Base-by-base conservation (phyloP, 1,140 invertebrate genomes). In the Drosophila nikananu region DNA sequence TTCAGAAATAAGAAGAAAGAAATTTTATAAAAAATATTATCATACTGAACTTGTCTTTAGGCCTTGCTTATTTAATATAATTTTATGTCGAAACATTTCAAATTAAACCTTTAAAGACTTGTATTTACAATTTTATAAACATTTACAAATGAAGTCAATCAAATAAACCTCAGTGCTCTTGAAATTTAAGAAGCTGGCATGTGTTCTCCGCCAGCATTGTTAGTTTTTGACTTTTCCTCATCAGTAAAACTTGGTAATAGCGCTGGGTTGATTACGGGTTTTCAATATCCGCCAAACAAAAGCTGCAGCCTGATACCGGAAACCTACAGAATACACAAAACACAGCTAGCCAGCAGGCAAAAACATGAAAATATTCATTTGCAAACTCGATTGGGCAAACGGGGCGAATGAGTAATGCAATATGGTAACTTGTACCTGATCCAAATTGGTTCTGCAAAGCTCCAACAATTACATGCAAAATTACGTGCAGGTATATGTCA, bases 381-480 rank as follows among this genome's bases (percentile, higher is more conserved):
- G 27, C 35, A 9, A 51, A 52, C 25, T 55, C 12, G 12, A 44
- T 59, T n/a, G 35, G 48, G 42, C n/a, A 30, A 68, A 77, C n/a
- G 7, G 44, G 63, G 30, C 46, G 49, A 12, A 73, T 42, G 35
- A 51, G 66, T 72, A 66, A 60, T 79, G 70, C 57, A 70, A 83
- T 77, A 63, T 46, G 27, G 46, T 58, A 32, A 39, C 25, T 46
- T 23, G 41, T 63, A 74, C 30, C 59, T 71, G 41, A 17, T 35
- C 30, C 35, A 62, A 51, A 23, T 44, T 52, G 30, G 32, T 39
- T 57, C 44, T 46, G n/a, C 23, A 13, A 48, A 60, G 32, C 42
- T 35, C n/a, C 37, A 62, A 65, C 74, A 83, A 89, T 83, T 83
- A 73, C 62, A 59, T 23, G 46, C 27, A 23, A 83, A 83, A 70